Evolutionary conservation across 23 tunicate genomes (phyloP).

Genomic region (Pegea sp.): DNA sequence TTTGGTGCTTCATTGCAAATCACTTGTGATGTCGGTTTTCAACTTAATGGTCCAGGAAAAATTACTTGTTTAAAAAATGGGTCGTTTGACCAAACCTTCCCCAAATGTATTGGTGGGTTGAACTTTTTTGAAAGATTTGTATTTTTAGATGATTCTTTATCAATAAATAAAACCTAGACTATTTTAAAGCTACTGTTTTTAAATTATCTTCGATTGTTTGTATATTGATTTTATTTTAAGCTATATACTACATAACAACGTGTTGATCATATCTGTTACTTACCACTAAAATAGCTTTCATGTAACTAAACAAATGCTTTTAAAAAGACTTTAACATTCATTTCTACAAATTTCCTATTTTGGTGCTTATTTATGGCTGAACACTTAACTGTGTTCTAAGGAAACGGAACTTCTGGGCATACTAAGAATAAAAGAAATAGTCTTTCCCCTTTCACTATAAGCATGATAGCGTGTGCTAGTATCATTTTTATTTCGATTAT

Average conservation of each 20-base stretch:
- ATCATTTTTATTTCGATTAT: constrained; percentile 17
- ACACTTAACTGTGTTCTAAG: neutral
- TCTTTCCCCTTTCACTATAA: constrained; percentile 34
- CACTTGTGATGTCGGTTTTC: constrained; percentile 31
- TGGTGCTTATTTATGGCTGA: neutral
- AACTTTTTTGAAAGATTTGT: neutral
- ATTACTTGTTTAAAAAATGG: constrained; percentile 51
- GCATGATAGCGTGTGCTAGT: constrained; percentile 64
- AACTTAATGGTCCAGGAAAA: constrained; percentile 26
- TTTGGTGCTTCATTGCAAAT: constrained; percentile 68
- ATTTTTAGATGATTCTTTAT: no score
- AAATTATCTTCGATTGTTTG: no score
- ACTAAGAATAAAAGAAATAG: neutral
- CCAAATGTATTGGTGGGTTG: constrained; percentile 56
- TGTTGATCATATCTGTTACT: no score
- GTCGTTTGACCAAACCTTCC: constrained; percentile 24
- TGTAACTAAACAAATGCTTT: no score
- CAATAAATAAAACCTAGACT: no score
- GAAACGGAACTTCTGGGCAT: constrained; percentile 6
- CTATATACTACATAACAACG: no score
- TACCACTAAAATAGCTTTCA: no score
- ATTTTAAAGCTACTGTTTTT: no score
- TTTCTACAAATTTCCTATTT: no score
- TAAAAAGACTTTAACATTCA: no score
- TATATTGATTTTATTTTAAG: no score